Evolutionary conservation across 23 tunicate species (phyloP).

Genomic region (Clavelina lepadiformis): DNA sequence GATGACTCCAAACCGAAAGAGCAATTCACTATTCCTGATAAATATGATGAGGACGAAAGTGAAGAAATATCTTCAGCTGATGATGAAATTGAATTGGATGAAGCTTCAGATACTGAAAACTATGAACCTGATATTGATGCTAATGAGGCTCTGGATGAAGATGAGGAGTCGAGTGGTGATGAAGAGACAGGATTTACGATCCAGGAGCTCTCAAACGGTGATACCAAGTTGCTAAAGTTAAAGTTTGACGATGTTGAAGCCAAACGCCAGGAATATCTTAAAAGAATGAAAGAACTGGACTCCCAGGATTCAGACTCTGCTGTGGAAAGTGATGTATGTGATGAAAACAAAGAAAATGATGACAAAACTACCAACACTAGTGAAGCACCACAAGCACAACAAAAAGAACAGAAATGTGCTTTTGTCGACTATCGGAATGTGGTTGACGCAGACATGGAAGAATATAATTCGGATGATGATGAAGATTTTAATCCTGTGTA

Average conservation of each 20-base stretch:
- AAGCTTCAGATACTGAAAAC: not conserved
- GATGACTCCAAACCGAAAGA: no score
- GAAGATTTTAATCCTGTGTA: slow-evolving; percentile 66
- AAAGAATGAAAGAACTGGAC: slow-evolving; percentile 18
- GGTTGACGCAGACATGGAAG: slow-evolving; percentile 40
- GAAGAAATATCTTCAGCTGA: no score
- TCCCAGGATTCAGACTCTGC: slow-evolving; percentile 16
- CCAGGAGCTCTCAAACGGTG: slow-evolving; percentile 5
- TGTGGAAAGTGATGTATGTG: slow-evolving; percentile 27
- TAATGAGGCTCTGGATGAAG: slow-evolving; percentile 1
- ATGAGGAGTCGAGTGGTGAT: slow-evolving; percentile 52
- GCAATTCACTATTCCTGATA: no score
- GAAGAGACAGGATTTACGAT: slow-evolving; percentile 42
- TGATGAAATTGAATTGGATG: no score
- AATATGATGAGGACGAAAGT: no score
- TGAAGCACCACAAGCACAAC: not conserved
- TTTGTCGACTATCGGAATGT: slow-evolving; percentile 17
- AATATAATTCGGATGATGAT: slow-evolving; percentile 69
- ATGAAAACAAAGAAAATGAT: slow-evolving; percentile 36
- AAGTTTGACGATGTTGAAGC: slow-evolving; percentile 53
- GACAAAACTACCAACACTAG: not conserved
- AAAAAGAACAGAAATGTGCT: not conserved
- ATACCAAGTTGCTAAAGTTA: slow-evolving; percentile 6
- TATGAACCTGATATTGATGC: no score
- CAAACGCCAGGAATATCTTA: slow-evolving; percentile 19